phyloP scores from a whole-genome alignment of 2,888 invertebrate genomes.

The Eilema sororculum region DNA sequence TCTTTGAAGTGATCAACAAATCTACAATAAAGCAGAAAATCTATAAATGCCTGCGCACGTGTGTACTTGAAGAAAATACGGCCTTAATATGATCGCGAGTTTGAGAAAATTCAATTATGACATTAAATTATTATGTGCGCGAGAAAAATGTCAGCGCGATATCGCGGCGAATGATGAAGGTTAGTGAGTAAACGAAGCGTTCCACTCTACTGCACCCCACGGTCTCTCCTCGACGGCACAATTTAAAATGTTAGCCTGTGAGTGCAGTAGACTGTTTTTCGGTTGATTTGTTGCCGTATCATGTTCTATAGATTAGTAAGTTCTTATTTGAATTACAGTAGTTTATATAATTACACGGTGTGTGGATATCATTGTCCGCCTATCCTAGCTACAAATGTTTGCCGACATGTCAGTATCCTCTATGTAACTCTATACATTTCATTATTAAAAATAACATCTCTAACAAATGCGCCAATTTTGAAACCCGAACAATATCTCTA shows the following conservation, averaged over 20 bases:
- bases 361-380: background rate
- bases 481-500: too few relatives aligned
- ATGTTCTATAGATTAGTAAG: background rate
- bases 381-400: too few relatives aligned
- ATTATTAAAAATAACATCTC: too few relatives aligned
- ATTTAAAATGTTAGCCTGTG: background rate
- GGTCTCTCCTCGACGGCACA: slow-evolving; percentile 3
- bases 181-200: slow-evolving; percentile 9
- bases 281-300: slow-evolving; percentile 6
- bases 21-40: too few relatives aligned
- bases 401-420: too few relatives aligned
- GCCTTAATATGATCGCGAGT: too few relatives aligned
- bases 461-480: too few relatives aligned
- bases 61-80: too few relatives aligned
- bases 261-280: background rate
- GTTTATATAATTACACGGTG: background rate
- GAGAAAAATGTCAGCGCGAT: background rate
- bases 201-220: background rate
- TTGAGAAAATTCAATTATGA: too few relatives aligned
- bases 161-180: background rate
- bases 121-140: background rate
- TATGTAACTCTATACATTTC: too few relatives aligned
- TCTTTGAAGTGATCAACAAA: too few relatives aligned
- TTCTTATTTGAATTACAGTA: background rate
- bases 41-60: too few relatives aligned